Evolutionary conservation across 2,888 invertebrate genomes (phyloP), one percentile per base, ranked within the genome.

Genomic region (Gonocerus acuteangulatus): DNA sequence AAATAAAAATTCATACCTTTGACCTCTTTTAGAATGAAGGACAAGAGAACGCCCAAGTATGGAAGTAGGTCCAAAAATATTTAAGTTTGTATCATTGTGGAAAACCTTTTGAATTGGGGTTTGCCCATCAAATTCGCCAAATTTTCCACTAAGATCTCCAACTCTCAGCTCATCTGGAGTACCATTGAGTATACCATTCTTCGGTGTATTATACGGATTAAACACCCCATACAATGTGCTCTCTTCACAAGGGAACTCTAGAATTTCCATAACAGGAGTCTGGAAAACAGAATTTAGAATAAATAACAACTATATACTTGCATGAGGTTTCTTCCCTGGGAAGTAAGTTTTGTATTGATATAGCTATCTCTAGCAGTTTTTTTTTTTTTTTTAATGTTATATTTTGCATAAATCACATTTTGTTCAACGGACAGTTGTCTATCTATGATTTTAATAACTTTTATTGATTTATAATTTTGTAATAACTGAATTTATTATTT

Each of bases 211-310:
- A 69, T 84, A 82, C 0, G 95, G 95, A 74, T 95, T 92, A 81
- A 86, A 95, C 49, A 86, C 86, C n/a, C 83, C 88, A 68, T 89
- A 89, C 0, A 94, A 75, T 0, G 90, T 83, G 0, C 87, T 84
- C 48, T 78, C 83, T 72, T 92, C 91, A 69, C 94, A 94, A 0
- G 94, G 93, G 71, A 93, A 93, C 69, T 87, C 86, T 65, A 92
- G 74, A 68, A 89, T 86, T 64, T 82, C 84, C 71, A 91, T 87
- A 0, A 93, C 85, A 0, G 92, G 85, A 0, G 86, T 85, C 89
- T 92, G 71, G 1, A 73, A 73, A 65, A 62, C 62, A 65, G 16
- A 42, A 42, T 18, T 13, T 6, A 16, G n/a, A n/a, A n/a, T n/a
- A n/a, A n/a, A 34, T 34, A 34, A 34, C 9, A 11, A 34, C 9